These are phyloP conservation scores for Papilio demoleus DNA, from an alignment of 2,888 invertebrate genomes.

Conservation along the genomic window DNA sequence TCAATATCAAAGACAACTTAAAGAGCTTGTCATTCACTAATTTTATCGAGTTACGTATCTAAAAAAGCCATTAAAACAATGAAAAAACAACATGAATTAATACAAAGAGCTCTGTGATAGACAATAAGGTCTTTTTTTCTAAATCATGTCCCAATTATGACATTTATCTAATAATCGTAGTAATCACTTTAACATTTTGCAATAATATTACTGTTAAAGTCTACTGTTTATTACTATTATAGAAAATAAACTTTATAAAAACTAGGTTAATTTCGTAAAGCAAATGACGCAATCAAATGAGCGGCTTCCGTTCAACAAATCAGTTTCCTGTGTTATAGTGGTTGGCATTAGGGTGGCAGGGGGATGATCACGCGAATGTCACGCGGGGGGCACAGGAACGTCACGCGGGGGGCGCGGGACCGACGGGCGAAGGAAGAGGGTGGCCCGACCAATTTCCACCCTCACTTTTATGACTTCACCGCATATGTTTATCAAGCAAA, in stretches of 20 bases:
- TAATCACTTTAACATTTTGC: no score
- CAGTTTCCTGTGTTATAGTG: slow-evolving; percentile 29
- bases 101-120: background rate
- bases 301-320: slow-evolving; percentile 28
- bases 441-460: slow-evolving; percentile 43
- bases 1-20: background rate
- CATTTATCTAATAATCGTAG: background rate
- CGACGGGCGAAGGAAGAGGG: slow-evolving; percentile 27
- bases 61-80: no score
- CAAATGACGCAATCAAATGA: slow-evolving; percentile 12
- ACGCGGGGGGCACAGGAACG: slow-evolving; percentile 45
- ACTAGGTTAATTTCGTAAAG: background rate
- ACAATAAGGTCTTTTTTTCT: background rate
- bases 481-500: slow-evolving; percentile 25
- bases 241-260: background rate
- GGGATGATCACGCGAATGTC: slow-evolving; percentile 47
- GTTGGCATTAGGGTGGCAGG: background rate
- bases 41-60: background rate
- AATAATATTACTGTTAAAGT: no score
- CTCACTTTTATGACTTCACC: slow-evolving; percentile 46
- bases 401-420: slow-evolving; percentile 43
- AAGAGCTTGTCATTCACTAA: background rate
- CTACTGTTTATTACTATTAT: background rate
- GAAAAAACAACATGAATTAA: background rate
- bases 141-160: background rate